Base-by-base conservation (phyloP, 2,888 invertebrate genomes). In the Aphidius colemani region DNA sequence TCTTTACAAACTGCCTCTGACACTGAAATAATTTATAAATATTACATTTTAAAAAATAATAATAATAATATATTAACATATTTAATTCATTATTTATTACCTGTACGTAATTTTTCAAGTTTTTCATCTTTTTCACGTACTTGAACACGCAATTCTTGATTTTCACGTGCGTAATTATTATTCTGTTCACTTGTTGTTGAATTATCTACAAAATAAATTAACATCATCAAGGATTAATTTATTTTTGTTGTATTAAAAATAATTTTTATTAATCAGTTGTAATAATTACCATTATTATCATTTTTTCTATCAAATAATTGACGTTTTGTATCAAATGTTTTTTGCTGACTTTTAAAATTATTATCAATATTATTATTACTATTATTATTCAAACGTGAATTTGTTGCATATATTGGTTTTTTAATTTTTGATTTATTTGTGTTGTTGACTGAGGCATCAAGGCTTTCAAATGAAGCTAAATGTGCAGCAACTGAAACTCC, bases 1-100 rank as follows among this genome's bases (percentile, higher is more conserved):
- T 92, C 91, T 66, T 86, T 86, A 81, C 89, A 91, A 48, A 88
- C 83, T 71, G 88, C 89, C 83, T 91, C 90, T 7, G 91, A 91
- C 55, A 90, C 91, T 76, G 82, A 80, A 61, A 64, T 44, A 68
- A 67, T 60, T 7, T 30, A 55, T 50, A n/a, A 30, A 45, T 59
- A 11, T 13, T 40, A 39, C 49, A 55, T 30, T 45, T 13, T 18
- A 44, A 53, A 39, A 53, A 43, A 10, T n/a, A 43, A 11, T 46
- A 51, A 13, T 30, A n/a, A 51, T 48, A 8, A 39, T 39, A 59
- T 13, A 6, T 18, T 18, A 18, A 18, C 13, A 46, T 45, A 10
- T 6, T 30, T 18, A 7, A 50, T 59, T 59, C 8, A 55, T 9
- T 61, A 11, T 49, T 60, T 70, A 69, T 69, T 71, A 84, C 84